A percentile compares a stretch with the other conserved stretches of the same genome.
phyloP scores from a whole-genome alignment of 2,113 vertebrate genomes.

The Paedocypris sp. region DNA sequence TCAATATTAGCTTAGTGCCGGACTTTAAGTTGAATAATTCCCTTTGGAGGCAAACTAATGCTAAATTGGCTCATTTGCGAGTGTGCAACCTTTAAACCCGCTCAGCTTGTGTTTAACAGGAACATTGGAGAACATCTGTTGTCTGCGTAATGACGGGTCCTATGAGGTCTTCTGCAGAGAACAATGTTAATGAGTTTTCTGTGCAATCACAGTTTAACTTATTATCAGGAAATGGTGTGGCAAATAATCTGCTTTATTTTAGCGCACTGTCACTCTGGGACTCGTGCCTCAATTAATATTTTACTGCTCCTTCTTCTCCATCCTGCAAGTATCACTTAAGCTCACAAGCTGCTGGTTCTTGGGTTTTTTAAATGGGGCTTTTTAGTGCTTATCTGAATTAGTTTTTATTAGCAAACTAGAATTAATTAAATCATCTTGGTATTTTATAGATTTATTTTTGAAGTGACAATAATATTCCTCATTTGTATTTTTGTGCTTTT shows the following conservation, averaged over 20 bases:
- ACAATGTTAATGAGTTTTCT: constrained; percentile 21
- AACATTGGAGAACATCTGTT: constrained; percentile 25
- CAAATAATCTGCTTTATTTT: not conserved
- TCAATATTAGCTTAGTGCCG: not conserved
- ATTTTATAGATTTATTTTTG: too few relatives aligned
- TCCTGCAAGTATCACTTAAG: not conserved
- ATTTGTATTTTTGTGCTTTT: too few relatives aligned
- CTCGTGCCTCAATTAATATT: not conserved
- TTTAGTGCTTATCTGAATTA: too few relatives aligned
- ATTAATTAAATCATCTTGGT: too few relatives aligned
- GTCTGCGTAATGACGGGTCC: constrained; percentile 12
- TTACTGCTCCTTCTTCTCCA: not conserved
- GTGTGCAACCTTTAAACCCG: not conserved
- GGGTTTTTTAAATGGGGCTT: too few relatives aligned
- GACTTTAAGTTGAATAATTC: not conserved
- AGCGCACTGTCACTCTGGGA: constrained; percentile 1
- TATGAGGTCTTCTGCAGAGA: not conserved
- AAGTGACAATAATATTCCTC: too few relatives aligned
- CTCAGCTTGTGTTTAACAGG: not conserved
- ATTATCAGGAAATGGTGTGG: not conserved
- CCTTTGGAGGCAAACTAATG: not conserved
- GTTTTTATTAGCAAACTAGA: too few relatives aligned
- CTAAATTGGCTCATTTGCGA: constrained; percentile 4
- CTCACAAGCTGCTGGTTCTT: too few relatives aligned
- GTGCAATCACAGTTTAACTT: constrained; percentile 8